These are phyloP conservation scores for Thalassaphorura encarpata DNA, from an alignment of 1,140 invertebrate genomes.

Conservation along the genomic window DNA sequence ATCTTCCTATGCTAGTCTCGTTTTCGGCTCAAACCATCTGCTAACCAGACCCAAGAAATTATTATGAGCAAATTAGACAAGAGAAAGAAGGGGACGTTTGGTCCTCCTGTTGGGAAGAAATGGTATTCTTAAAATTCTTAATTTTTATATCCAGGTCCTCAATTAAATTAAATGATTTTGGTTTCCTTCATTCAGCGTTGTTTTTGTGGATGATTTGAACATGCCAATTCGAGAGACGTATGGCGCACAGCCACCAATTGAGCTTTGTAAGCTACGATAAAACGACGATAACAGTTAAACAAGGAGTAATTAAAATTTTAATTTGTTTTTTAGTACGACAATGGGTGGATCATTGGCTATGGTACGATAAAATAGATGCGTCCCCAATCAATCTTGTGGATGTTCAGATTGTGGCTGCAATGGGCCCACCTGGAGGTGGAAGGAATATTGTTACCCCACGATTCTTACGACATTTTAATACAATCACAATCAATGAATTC, in stretches of 20 bases:
- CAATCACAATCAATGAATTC: conserved; percentile 82
- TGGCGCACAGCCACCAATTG: conserved; percentile 85
- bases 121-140: too few species aligned
- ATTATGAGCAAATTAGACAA: conserved; percentile 93
- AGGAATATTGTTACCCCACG: conserved; percentile 73
- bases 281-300: neutral
- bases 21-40: conserved; percentile 90
- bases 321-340: conserved; percentile 55
- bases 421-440: conserved; percentile 74
- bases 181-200: too few species aligned
- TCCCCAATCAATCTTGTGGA: conserved; percentile 76
- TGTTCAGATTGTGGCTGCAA: conserved; percentile 74
- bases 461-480: conserved; percentile 83
- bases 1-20: conserved; percentile 76
- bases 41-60: conserved; percentile 88
- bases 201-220: conserved; percentile 91
- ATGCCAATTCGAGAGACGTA: conserved; percentile 53
- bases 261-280: conserved; percentile 42
- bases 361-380: conserved; percentile 86
- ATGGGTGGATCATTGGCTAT: conserved; percentile 78
- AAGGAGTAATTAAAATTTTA: neutral
- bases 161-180: too few species aligned
- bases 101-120: conserved; percentile 78
- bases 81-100: conserved; percentile 85
- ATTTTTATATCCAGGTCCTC: too few species aligned